Evolutionary conservation across 2,797 vertebrate genomes (phyloP).

Genomic region (Halcyon badia): DNA sequence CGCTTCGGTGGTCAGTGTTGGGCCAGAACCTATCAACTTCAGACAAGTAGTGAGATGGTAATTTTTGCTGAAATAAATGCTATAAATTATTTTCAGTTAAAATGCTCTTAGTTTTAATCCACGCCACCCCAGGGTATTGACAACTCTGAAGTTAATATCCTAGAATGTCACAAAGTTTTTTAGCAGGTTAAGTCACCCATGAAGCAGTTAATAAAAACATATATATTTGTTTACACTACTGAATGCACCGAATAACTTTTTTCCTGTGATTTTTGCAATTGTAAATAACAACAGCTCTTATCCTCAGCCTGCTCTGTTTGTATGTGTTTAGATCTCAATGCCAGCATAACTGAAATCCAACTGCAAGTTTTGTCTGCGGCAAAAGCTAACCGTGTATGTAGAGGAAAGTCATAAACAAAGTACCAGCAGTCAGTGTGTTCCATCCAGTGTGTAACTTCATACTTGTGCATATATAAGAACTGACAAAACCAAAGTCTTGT

Average conservation of each 20-base stretch:
- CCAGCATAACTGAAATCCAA: not conserved
- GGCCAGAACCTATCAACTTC: not conserved
- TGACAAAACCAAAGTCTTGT: conserved; percentile 30
- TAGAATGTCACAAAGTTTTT: not conserved
- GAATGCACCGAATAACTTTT: not conserved
- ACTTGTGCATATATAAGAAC: not conserved
- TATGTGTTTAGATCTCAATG: rapidly evolving
- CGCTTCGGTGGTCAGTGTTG: rapidly evolving
- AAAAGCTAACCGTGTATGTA: not conserved
- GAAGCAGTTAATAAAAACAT: not conserved
- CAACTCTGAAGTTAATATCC: not conserved
- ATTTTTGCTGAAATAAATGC: not conserved
- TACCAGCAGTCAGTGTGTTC: not conserved
- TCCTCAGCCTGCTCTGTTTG: not conserved
- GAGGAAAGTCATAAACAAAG: not conserved
- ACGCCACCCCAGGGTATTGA: rapidly evolving
- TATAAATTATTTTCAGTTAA: not conserved
- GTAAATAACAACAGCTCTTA: not conserved
- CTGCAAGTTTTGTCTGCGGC: not conserved
- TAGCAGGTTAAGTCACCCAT: not conserved
- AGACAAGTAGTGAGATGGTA: not conserved
- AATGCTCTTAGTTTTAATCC: not conserved
- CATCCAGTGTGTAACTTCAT: not conserved
- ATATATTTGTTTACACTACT: not conserved
- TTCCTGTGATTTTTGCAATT: not conserved